A percentile compares a stretch with the other conserved stretches of the same genome.
Evolutionary conservation across 37 sponge, comb jelly and placozoan species (phyloP).

Genomic region (Beroe ovata): DNA sequence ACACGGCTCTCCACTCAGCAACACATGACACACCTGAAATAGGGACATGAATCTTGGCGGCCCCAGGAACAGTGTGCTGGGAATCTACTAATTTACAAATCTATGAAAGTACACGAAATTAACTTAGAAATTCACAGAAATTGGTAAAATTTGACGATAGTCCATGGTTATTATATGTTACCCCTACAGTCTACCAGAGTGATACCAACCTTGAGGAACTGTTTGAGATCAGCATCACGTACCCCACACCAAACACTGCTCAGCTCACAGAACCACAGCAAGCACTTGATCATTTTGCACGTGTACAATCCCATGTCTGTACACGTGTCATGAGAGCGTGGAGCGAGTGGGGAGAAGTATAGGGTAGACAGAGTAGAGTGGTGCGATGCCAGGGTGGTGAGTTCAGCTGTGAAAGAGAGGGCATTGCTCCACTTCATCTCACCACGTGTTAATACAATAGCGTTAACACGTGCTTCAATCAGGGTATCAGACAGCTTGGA

Average conservation of each 20-base stretch:
- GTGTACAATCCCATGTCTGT: neutral
- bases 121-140: too few species aligned
- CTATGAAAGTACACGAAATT: too few species aligned
- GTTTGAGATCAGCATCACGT: neutral
- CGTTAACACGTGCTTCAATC: neutral
- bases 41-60: too few species aligned
- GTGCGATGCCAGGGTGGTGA: neutral
- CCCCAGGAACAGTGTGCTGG: too few species aligned
- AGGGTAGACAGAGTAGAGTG: neutral
- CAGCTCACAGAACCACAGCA: constrained; percentile 30
- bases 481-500: too few species aligned
- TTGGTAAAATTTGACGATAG: too few species aligned
- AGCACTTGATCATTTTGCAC: neutral
- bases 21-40: neutral
- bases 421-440: neutral
- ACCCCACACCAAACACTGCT: neutral
- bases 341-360: neutral
- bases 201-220: constrained; percentile 3
- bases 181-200: too few species aligned
- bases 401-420: neutral
- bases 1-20: neutral
- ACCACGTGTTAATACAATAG: neutral
- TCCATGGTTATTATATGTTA: too few species aligned
- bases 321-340: neutral
- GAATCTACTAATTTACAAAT: too few species aligned